Conservation (phyloP, 2,888 invertebrate genomes). For the Xanthia icteritia region DNA sequence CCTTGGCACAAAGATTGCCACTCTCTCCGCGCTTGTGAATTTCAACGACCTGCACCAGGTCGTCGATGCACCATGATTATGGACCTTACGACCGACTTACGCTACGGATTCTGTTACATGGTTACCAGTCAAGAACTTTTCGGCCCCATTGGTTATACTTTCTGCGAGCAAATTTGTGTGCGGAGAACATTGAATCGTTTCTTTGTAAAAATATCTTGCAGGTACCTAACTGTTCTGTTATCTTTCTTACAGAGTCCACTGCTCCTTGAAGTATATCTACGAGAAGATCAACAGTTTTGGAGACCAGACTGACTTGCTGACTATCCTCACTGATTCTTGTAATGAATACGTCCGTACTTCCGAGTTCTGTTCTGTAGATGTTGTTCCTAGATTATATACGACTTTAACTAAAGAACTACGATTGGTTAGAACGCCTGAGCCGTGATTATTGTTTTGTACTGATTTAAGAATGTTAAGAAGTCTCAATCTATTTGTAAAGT, state of each 20-base stretch:
- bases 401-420: slow-evolving; percentile 55
- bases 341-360: slow-evolving; percentile 35
- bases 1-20: neutral
- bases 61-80: neutral
- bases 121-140: neutral
- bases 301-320: slow-evolving; percentile 48
- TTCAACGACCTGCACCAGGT: neutral
- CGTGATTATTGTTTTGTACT: slow-evolving; percentile 9
- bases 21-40: too few relatives aligned
- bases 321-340: slow-evolving; percentile 38
- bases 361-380: neutral
- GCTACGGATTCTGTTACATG: neutral
- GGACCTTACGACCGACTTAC: neutral
- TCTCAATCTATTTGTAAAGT: slow-evolving; percentile 20
- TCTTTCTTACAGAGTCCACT: slow-evolving; percentile 28
- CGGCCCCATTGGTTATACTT: neutral
- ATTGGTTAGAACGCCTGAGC: slow-evolving; percentile 18
- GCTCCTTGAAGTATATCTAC: slow-evolving; percentile 41
- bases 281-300: slow-evolving; percentile 34
- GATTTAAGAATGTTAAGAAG: slow-evolving; percentile 2
- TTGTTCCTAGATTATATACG: slow-evolving; percentile 32
- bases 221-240: neutral
- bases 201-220: neutral
- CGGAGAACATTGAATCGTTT: neutral
- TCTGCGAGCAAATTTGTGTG: too few relatives aligned